These are phyloP conservation scores for Kryptolebias ocellatus DNA, from an alignment of 2,797 vertebrate genomes.

Conservation along the genomic window DNA sequence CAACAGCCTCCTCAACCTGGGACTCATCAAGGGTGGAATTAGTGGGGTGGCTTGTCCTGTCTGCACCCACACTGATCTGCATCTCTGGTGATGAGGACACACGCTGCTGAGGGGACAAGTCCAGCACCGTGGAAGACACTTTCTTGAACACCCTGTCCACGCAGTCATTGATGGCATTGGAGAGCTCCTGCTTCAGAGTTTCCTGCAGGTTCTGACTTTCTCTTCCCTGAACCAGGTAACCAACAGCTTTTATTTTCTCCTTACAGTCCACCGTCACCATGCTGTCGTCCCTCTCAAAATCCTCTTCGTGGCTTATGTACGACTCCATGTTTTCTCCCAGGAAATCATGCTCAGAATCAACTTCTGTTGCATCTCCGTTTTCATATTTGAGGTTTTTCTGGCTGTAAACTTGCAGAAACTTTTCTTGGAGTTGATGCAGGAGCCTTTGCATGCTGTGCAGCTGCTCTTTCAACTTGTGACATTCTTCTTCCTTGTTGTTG, in stretches of 20 bases:
- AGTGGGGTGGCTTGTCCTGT: slow-evolving; percentile 67
- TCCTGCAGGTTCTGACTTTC: slow-evolving; percentile 83
- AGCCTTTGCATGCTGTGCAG: slow-evolving; percentile 89
- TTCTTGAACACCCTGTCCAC: slow-evolving; percentile 89
- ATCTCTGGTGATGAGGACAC: slow-evolving; percentile 58
- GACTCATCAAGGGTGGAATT: slow-evolving; percentile 59
- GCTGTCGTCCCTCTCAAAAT: slow-evolving; percentile 50
- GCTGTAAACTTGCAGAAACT: slow-evolving; percentile 84
- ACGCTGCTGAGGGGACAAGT: slow-evolving; percentile 69
- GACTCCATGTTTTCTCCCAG: slow-evolving; percentile 42
- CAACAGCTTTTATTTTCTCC: slow-evolving; percentile 53
- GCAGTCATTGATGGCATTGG: slow-evolving; percentile 82
- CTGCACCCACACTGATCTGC: slow-evolving; percentile 46
- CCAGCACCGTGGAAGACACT: slow-evolving; percentile 69
- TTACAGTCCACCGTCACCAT: slow-evolving; percentile 45
- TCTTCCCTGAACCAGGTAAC: slow-evolving; percentile 57
- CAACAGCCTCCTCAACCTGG: slow-evolving; percentile 61
- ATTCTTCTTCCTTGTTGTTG: slow-evolving; percentile 79
- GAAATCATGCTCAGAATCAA: slow-evolving; percentile 38
- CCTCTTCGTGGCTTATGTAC: slow-evolving; percentile 30
- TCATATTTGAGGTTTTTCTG: slow-evolving; percentile 68
- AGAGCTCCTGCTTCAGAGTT: slow-evolving; percentile 87
- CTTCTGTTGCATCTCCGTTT: slow-evolving; percentile 49
- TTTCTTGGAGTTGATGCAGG: slow-evolving; percentile 87
- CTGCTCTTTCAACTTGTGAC: slow-evolving; percentile 87